A percentile compares a stretch with the other conserved stretches of the same genome.
Conservation (phyloP, 1,140 invertebrate genomes). For the Papilio helenus region DNA sequence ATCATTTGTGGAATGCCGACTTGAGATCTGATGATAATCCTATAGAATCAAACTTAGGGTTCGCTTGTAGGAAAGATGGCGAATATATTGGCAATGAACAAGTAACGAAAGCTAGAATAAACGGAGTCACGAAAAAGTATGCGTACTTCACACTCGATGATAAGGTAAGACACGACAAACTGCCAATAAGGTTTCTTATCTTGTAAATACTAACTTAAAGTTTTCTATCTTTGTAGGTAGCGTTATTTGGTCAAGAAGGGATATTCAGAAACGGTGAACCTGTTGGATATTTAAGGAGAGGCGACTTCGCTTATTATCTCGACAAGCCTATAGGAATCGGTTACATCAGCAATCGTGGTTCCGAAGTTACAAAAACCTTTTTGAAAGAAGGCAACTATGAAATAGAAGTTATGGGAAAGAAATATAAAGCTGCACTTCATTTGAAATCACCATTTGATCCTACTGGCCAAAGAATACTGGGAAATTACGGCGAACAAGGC, state of each 20-base stretch:
- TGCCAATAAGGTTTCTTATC: neutral
- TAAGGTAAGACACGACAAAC: conserved; percentile 72
- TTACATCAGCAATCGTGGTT: conserved; percentile 77
- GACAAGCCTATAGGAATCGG: conserved; percentile 86
- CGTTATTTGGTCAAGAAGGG: conserved; percentile 92
- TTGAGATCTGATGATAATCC: conserved; percentile 92
- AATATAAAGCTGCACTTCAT: conserved; percentile 87
- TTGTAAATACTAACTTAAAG: neutral
- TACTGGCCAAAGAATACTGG: conserved; percentile 77
- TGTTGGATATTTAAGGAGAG: conserved; percentile 91
- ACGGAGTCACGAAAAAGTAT: conserved; percentile 89
- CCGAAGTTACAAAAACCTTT: conserved; percentile 86
- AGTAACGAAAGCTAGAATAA: conserved; percentile 85
- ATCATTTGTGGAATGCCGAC: conserved; percentile 93
- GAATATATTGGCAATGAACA: conserved; percentile 90
- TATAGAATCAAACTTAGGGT: conserved; percentile 90
- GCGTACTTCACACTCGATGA: conserved; percentile 89
- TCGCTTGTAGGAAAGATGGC: conserved; percentile 89
- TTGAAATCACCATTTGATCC: conserved; percentile 92
- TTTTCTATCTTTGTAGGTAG: conserved; percentile 79
- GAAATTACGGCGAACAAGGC: conserved; percentile 72
- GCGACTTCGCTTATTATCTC: conserved; percentile 90
- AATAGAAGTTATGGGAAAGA: conserved; percentile 90
- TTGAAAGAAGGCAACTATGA: conserved; percentile 89
- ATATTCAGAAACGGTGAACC: conserved; percentile 90